Conservation (phyloP, 2,113 vertebrate species). For the Syrmaticus mikado region DNA sequence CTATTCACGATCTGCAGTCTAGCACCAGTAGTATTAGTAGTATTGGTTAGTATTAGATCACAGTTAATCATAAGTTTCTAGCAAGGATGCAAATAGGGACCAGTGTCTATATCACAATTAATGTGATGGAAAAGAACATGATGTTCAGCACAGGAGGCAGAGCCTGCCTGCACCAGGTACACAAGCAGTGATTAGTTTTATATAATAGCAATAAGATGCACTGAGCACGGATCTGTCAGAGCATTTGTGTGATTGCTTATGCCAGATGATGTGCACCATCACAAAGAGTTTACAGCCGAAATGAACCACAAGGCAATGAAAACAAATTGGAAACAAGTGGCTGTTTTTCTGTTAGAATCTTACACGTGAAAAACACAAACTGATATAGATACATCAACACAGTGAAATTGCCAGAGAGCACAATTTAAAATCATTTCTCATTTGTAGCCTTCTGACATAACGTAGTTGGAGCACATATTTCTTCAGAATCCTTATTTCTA, state of each 20-base stretch:
- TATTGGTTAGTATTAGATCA: not conserved
- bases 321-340: not conserved
- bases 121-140: not conserved
- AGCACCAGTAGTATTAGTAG: not conserved
- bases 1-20: not conserved
- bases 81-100: not conserved
- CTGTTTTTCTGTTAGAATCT: not conserved
- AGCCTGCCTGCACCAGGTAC: not conserved
- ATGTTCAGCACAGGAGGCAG: not conserved
- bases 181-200: not conserved
- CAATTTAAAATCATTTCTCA: not conserved
- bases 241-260: not conserved
- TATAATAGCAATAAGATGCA: not conserved
- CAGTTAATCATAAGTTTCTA: not conserved
- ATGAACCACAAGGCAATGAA: not conserved
- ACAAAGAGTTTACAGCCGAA: not conserved
- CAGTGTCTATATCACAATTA: not conserved
- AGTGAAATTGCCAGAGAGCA: not conserved
- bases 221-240: rapidly evolving
- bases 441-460: not conserved
- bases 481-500: not conserved
- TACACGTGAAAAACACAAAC: not conserved
- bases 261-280: not conserved
- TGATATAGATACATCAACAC: not conserved
- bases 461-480: not conserved